Conservation (phyloP, 2,113 vertebrate species). For the Paracanthobrama guichenoti region DNA sequence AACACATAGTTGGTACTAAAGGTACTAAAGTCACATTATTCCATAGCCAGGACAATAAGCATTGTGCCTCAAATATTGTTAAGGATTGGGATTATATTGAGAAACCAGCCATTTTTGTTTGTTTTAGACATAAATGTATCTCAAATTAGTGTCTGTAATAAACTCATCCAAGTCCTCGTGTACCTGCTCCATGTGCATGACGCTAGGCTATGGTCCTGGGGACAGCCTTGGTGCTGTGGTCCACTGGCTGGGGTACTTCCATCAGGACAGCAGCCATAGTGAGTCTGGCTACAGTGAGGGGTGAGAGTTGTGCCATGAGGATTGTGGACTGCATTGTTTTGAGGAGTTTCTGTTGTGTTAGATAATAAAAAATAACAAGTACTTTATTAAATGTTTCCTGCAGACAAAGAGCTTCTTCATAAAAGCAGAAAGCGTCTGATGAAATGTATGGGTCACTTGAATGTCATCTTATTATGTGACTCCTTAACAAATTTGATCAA, state of each 20-base stretch:
- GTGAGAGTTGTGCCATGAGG: conserved; percentile 45
- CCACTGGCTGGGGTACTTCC: conserved; percentile 71
- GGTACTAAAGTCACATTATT: neutral
- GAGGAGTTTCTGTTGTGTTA: conserved; percentile 52
- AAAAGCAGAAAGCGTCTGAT: neutral
- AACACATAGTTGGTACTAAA: neutral
- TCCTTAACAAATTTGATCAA: neutral
- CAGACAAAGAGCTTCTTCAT: neutral
- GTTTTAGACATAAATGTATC: too few relatives aligned
- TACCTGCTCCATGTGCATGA: conserved; percentile 69
- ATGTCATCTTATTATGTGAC: neutral
- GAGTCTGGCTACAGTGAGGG: conserved; percentile 68
- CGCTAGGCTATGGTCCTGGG: conserved; percentile 36
- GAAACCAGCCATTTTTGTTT: too few relatives aligned
- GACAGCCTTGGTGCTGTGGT: conserved; percentile 75
- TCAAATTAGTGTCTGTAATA: neutral
- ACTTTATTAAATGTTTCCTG: neutral
- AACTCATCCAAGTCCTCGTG: neutral
- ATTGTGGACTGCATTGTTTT: conserved; percentile 59
- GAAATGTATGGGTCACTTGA: neutral
- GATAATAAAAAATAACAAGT: conserved; percentile 31
- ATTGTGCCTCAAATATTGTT: neutral
- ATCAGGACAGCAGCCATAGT: conserved; percentile 80
- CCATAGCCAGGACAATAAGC: neutral
- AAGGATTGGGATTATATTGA: too few relatives aligned